A percentile compares a stretch with the other conserved stretches of the same genome.
phyloP scores from a whole-genome alignment of 2,113 vertebrate genomes.

The Toxotes jaculatrix region DNA sequence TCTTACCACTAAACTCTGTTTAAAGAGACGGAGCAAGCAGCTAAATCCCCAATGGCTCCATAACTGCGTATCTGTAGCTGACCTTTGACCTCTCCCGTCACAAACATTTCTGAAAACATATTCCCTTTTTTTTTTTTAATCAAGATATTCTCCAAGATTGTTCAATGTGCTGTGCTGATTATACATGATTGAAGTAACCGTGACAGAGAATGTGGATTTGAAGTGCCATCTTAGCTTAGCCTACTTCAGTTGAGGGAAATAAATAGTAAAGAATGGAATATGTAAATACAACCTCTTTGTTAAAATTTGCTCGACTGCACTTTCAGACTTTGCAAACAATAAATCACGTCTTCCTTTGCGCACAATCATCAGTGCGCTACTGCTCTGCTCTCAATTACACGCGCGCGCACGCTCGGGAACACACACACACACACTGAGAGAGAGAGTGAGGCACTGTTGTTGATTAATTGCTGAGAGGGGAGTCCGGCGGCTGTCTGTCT shows the following conservation, averaged over 20 bases:
- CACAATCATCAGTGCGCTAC: constrained; percentile 67
- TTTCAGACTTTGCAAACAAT: constrained; percentile 79
- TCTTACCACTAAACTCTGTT: background rate
- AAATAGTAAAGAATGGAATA: constrained; percentile 47
- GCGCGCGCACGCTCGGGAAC: background rate
- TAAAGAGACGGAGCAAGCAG: background rate
- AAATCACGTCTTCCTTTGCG: constrained; percentile 80
- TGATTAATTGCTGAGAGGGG: constrained; percentile 85
- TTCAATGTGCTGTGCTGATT: background rate
- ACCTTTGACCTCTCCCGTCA: constrained; percentile 56
- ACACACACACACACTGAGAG: background rate
- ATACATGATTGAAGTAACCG: background rate
- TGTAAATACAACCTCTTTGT: constrained; percentile 57
- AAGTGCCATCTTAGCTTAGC: background rate
- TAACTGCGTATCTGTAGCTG: constrained; percentile 11
- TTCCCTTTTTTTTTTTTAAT: background rate
- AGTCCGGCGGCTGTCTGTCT: constrained; percentile 82
- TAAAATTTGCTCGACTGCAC: constrained; percentile 75
- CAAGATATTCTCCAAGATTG: background rate
- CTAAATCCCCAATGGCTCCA: background rate
- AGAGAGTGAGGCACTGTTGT: constrained; percentile 54
- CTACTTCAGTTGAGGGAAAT: constrained; percentile 34
- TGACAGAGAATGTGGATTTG: constrained; percentile 6
- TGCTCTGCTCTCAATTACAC: constrained; percentile 56
- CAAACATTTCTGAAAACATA: background rate